Evolutionary conservation across 2,888 invertebrate genomes (phyloP), one percentile per base, ranked within the genome.

Genomic region (Taphrorychus bicolor): DNA sequence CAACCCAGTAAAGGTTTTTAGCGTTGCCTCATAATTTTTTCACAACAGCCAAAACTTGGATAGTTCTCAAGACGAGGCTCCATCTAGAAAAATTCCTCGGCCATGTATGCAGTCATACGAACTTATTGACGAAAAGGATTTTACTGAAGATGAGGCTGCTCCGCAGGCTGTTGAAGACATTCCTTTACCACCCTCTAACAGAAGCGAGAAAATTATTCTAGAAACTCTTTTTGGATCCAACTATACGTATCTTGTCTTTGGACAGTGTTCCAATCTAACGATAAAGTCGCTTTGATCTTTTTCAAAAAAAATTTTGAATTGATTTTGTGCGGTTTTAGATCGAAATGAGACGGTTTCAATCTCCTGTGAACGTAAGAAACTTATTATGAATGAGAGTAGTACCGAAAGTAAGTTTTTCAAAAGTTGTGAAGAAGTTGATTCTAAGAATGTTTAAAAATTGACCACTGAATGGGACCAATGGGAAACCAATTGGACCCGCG

Each of bases 21-120:
- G 21, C 83, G 76, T n/a, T n/a, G n/a, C n/a, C n/a, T n/a, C n/a
- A 52, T 78, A 83, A 49, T 80, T 79, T 0, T 19, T 82, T 1
- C 85, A 85, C 3, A 85, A 86, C 73, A 76, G 83, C n/a, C 85
- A 85, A 75, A 82, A 82, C 70, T 75, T 85, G n/a, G 81, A 83
- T 24, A 71, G 70, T 59, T 79, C 80, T 22, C 75, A 78, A 11
- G 76, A 75, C 11, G 68, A 69, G 3, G 17, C 16, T 9, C 52
- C 19, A 24, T 74, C 73, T 23, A 78, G 77, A 53, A 72, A 75
- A 41, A 80, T 82, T 23, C 81, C 81, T 4, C 72, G 80, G 2
- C 76, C 80, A 22, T 69, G 80, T 9, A 72, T 81, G 57, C 81
- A 81, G 3, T 77, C 78, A 57, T 77, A 61, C n/a, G 24, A 41